Evolutionary conservation across 1,140 invertebrate genomes (phyloP).

Genomic region (Cydia strobilella): DNA sequence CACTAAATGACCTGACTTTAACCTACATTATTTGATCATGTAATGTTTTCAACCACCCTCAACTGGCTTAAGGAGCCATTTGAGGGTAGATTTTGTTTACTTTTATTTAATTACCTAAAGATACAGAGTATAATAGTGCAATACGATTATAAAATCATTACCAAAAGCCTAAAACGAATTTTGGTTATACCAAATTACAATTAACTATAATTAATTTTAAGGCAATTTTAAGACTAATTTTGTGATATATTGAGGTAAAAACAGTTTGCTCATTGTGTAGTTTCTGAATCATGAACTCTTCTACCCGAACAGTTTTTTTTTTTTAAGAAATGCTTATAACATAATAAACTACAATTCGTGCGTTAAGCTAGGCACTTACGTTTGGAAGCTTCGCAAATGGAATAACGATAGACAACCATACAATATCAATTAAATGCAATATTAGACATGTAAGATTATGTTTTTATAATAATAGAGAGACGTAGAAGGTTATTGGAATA

Average conservation of each 20-base stretch:
- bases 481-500: background rate
- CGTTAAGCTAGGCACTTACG: slow-evolving; percentile 44
- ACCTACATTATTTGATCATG: too few relatives aligned
- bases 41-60: too few relatives aligned
- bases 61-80: too few relatives aligned
- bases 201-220: background rate
- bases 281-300: too few relatives aligned
- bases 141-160: background rate
- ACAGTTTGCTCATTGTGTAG: too few relatives aligned
- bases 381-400: slow-evolving; percentile 44
- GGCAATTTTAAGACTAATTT: slow-evolving; percentile 12
- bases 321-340: too few relatives aligned
- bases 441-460: background rate
- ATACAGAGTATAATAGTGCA: too few relatives aligned
- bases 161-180: slow-evolving; percentile 12
- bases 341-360: too few relatives aligned
- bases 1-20: too few relatives aligned
- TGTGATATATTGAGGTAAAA: slow-evolving; percentile 6
- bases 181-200: background rate
- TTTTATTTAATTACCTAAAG: too few relatives aligned
- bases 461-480: slow-evolving; percentile 33
- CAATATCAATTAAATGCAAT: slow-evolving; percentile 43
- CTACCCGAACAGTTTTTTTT: too few relatives aligned
- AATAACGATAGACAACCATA: slow-evolving; percentile 45
- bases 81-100: too few relatives aligned